Evolutionary conservation across 2,113 vertebrate species (phyloP).

Genomic region (Tenebrosternarchus preto): DNA sequence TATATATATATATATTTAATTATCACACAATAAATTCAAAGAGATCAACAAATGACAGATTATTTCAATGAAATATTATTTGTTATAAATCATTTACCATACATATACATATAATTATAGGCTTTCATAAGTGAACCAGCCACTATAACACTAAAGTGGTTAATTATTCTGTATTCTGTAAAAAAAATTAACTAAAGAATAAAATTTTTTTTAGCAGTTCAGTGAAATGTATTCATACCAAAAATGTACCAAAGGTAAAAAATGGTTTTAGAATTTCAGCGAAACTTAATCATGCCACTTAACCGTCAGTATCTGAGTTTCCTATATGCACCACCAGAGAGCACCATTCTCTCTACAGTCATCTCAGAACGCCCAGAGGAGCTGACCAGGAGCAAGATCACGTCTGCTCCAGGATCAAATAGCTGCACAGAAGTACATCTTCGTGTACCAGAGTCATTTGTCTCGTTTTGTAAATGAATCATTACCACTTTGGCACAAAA

Average conservation of each 20-base stretch:
- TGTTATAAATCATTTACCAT: neutral
- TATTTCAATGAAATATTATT: constrained; percentile 1
- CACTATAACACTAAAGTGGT: neutral
- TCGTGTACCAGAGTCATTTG: neutral
- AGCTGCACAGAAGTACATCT: neutral
- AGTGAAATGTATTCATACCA: no score
- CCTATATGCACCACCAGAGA: constrained; percentile 66
- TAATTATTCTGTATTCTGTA: neutral
- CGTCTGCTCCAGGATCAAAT: neutral
- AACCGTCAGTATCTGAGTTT: neutral
- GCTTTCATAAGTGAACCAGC: neutral
- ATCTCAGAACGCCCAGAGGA: neutral
- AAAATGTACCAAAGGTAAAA: no score
- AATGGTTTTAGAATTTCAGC: no score
- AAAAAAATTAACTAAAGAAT: neutral
- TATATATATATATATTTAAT: no score
- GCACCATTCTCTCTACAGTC: constrained; percentile 42
- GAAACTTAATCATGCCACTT: neutral
- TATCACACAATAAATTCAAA: neutral
- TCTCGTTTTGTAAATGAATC: neutral
- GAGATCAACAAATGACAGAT: constrained; percentile 16
- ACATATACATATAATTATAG: neutral
- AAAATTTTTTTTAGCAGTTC: neutral
- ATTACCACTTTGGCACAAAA: neutral
- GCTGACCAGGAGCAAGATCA: neutral